A percentile compares a stretch with the other conserved stretches of the same genome.
These are phyloP conservation scores for Pyrochroa serraticornis DNA, from an alignment of 2,888 invertebrate genomes.

Conservation along the genomic window DNA sequence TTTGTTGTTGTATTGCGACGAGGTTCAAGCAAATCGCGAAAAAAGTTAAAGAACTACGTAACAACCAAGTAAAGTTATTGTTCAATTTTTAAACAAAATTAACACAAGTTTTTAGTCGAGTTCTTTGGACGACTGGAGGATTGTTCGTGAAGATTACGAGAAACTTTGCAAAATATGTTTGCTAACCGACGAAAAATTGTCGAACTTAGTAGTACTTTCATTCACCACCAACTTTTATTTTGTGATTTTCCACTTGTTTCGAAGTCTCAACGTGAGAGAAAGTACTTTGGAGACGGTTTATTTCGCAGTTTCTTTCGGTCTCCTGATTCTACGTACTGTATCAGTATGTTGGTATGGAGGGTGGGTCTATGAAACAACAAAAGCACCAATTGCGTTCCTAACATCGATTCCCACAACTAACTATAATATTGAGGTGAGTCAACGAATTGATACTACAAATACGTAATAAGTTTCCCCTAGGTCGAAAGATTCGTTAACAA, in stretches of 20 bases:
- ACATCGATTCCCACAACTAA: neutral
- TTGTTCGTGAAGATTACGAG: neutral
- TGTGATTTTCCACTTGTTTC: neutral
- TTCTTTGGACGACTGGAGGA: neutral
- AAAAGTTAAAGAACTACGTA: neutral
- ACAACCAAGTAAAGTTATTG: too few species aligned
- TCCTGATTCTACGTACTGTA: neutral
- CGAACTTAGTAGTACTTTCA: neutral
- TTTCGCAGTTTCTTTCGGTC: neutral
- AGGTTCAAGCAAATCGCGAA: neutral
- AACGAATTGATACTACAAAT: neutral
- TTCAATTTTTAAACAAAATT: too few species aligned
- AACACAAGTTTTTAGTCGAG: neutral
- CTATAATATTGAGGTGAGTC: conserved; percentile 1
- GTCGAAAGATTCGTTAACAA: conserved; percentile 2
- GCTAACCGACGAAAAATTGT: neutral
- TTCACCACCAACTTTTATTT: conserved; percentile 4
- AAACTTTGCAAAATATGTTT: neutral
- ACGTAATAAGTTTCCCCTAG: neutral
- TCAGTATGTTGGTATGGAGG: conserved; percentile 7
- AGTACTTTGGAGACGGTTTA: neutral
- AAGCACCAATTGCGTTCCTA: neutral
- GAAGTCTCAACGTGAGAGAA: neutral
- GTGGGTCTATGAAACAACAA: neutral
- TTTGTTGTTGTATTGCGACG: neutral